phyloP scores from a whole-genome alignment of 2,113 vertebrate species.

The Xenopus tropicalis region UCB_Xtro_10.0 CM004450.2:91251001-91251500 shows the following conservation, averaged over 20 bases:
- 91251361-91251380: neutral
- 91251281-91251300: conserved; percentile 25
- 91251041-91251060: no score
- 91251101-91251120: no score
- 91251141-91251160: neutral
- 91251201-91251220: neutral
- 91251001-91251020: no score
- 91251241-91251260: neutral
- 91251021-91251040: no score
- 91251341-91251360: neutral
- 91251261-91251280: conserved; percentile 16
- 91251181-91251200: neutral
- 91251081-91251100: no score
- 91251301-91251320: conserved; percentile 11
- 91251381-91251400: neutral
- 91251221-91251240: conserved; percentile 1
- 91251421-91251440: neutral
- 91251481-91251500: no score
- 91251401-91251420: neutral
- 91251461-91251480: no score
- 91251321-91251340: neutral
- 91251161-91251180: neutral
- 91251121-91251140: neutral
- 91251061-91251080: no score
- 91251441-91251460: no score